Percentiles rank a stretch among this genome's conserved stretches.
phyloP scores from a whole-genome alignment of 1,140 invertebrate genomes.

The Drosophila navojoa region DNA sequence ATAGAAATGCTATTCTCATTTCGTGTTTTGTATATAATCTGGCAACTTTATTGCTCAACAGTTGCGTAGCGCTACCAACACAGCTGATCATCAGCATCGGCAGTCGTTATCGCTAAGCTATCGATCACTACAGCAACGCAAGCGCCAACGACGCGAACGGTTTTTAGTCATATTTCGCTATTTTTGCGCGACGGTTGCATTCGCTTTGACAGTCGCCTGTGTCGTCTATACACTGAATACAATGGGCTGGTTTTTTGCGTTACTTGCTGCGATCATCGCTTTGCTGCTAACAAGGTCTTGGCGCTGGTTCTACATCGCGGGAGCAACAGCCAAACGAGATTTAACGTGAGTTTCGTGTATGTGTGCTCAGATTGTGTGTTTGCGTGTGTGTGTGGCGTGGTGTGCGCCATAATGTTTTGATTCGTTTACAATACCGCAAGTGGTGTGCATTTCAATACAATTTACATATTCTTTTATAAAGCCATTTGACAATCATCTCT shows the following conservation, averaged over 20 bases:
- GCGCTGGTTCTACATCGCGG: conserved; percentile 89
- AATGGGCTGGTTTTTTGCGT: conserved; percentile 77
- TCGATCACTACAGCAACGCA: conserved; percentile 51
- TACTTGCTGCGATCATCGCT: conserved; percentile 60
- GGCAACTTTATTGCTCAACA: conserved; percentile 47
- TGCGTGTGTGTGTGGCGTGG: neutral
- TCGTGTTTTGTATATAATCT: conserved; percentile 15
- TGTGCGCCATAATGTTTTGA: conserved; percentile 33
- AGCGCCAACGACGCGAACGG: conserved; percentile 53
- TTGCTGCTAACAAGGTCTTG: conserved; percentile 82
- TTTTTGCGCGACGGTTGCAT: conserved; percentile 72
- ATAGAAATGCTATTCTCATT: neutral
- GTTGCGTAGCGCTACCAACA: conserved; percentile 19
- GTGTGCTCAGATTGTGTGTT: conserved; percentile 3
- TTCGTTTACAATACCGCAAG: conserved; percentile 74
- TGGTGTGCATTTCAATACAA: conserved; percentile 75
- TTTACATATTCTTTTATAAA: conserved; percentile 66
- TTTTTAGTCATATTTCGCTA: conserved; percentile 74
- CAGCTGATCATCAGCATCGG: conserved; percentile 47
- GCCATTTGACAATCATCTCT: conserved; percentile 41
- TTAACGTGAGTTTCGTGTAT: conserved; percentile 83
- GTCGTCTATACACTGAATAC: conserved; percentile 65
- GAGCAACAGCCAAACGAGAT: conserved; percentile 89
- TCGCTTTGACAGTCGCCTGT: conserved; percentile 65
- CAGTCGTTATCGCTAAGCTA: conserved; percentile 47